phyloP scores from a whole-genome alignment of 2,113 vertebrate species.

The Hemichromis elongatus region DNA sequence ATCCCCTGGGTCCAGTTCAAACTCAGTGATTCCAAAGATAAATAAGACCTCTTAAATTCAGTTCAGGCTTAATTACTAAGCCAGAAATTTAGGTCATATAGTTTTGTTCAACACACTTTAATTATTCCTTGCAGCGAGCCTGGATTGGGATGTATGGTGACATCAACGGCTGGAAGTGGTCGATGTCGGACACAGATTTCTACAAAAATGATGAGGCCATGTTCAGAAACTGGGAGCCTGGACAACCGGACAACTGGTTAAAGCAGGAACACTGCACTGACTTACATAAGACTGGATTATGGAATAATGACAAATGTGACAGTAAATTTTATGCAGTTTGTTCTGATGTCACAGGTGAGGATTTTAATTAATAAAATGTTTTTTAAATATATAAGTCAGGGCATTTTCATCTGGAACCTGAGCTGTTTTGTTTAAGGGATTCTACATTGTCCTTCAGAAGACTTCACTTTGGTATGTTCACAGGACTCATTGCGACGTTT shows the following conservation, averaged over 20 bases:
- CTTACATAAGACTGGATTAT: not conserved
- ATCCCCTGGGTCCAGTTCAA: not conserved
- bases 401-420: not conserved
- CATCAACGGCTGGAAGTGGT: not conserved
- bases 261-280: fast-evolving
- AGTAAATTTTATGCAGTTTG: not conserved
- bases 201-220: not conserved
- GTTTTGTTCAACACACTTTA: not conserved
- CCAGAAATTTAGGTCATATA: not conserved
- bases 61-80: not conserved
- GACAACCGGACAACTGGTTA: not conserved
- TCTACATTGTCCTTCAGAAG: not conserved
- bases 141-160: not conserved
- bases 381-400: not conserved
- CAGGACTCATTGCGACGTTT: not conserved
- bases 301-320: not conserved
- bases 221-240: not conserved
- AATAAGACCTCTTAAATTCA: not conserved
- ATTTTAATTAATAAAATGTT: not conserved
- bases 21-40: not conserved
- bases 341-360: not conserved
- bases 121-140: not conserved
- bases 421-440: not conserved
- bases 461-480: not conserved
- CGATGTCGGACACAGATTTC: not conserved